These are phyloP conservation scores for Corynorhinus townsendii DNA, from an alignment of 2,113 vertebrate genomes.

Conservation along the genomic window DNA sequence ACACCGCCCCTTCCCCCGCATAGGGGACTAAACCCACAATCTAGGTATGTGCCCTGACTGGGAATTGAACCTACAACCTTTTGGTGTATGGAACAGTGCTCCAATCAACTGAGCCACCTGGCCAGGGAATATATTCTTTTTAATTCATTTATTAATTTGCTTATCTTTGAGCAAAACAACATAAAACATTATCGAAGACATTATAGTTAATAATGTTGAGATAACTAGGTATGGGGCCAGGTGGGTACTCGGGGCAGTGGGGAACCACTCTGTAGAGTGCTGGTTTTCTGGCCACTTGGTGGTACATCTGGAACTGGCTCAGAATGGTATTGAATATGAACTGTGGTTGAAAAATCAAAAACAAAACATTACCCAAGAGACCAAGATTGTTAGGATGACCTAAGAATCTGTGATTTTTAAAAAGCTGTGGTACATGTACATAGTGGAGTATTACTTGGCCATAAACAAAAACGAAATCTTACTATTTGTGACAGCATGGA, in stretches of 20 bases:
- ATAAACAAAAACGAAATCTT: not conserved
- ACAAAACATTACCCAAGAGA: not conserved
- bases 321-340: not conserved
- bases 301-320: not conserved
- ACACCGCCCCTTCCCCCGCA: too few relatives aligned
- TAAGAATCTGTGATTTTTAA: not conserved
- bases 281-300: not conserved
- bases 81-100: too few relatives aligned
- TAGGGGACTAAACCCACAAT: too few relatives aligned
- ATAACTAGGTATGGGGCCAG: not conserved
- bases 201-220: not conserved
- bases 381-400: not conserved
- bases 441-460: not conserved
- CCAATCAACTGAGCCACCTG: too few relatives aligned
- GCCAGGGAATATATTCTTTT: not conserved
- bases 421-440: not conserved
- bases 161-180: slow-evolving; percentile 40
- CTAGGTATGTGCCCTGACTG: too few relatives aligned
- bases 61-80: too few relatives aligned
- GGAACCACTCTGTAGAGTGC: not conserved
- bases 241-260: not conserved
- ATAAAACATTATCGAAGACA: not conserved
- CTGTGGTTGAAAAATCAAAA: not conserved
- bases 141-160: not conserved
- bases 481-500: not conserved